phyloP scores from a whole-genome alignment of 2,888 invertebrate species.

The Tenodera sinensis region DNA sequence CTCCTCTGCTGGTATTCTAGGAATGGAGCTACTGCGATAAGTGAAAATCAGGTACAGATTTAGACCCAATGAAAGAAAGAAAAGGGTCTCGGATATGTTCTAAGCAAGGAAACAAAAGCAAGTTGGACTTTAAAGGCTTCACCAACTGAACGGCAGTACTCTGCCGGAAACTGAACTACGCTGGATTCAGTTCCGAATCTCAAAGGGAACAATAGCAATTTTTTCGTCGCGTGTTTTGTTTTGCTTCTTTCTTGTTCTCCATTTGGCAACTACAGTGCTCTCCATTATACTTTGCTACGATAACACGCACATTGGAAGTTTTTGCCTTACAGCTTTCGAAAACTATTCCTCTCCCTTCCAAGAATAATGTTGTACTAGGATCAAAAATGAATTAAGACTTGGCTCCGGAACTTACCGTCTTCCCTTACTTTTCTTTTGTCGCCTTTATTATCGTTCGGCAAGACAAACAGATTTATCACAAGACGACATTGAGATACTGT shows the following conservation, averaged over 20 bases:
- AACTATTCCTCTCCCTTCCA: neutral
- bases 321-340: neutral
- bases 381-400: neutral
- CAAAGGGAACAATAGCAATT: neutral
- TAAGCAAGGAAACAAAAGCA: neutral
- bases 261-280: neutral
- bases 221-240: neutral
- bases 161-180: neutral
- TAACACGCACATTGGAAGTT: neutral
- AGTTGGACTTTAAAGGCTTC: neutral
- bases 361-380: neutral
- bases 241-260: neutral
- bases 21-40: too few relatives aligned
- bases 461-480: neutral
- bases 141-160: neutral
- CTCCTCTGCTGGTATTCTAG: too few relatives aligned
- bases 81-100: neutral
- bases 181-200: neutral
- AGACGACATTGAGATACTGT: neutral
- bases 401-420: neutral
- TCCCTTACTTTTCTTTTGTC: neutral
- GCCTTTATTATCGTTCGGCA: neutral
- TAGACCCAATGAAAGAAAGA: neutral
- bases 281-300: neutral
- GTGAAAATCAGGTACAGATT: neutral